These are phyloP conservation scores for Drosophila barbarae DNA, from an alignment of 2,888 invertebrate species.

Conservation along the genomic window DNA sequence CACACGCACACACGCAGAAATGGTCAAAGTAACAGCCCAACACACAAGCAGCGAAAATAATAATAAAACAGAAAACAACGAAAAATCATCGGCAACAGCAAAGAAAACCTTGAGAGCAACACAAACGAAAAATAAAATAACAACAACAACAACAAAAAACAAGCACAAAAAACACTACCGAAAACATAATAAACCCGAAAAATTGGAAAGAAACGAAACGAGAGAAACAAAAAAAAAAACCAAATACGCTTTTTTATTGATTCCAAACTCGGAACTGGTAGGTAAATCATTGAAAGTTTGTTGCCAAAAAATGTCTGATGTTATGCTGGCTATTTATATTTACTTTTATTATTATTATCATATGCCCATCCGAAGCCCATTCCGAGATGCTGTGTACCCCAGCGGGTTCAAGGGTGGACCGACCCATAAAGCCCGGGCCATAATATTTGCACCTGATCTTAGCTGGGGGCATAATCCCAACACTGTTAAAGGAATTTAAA, in stretches of 20 bases:
- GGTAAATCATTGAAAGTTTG: slow-evolving; percentile 29
- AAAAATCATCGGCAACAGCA: slow-evolving; percentile 26
- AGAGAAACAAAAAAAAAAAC: slow-evolving; percentile 7
- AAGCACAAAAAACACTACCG: background rate
- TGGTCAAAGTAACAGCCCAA: slow-evolving; percentile 5
- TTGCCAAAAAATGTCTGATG: slow-evolving; percentile 24
- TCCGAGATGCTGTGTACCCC: background rate
- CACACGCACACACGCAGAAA: background rate
- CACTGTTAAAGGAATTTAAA: slow-evolving; percentile 9
- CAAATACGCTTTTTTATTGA: slow-evolving; percentile 33
- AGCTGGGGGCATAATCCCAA: background rate
- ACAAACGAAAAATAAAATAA: slow-evolving; percentile 7
- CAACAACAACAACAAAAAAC: slow-evolving; percentile 1
- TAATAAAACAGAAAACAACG: slow-evolving; percentile 20
- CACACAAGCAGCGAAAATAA: slow-evolving; percentile 26
- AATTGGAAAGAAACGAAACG: slow-evolving; percentile 13
- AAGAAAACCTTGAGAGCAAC: slow-evolving; percentile 38
- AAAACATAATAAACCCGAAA: slow-evolving; percentile 21
- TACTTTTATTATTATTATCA: slow-evolving; percentile 25
- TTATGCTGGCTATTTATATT: slow-evolving; percentile 20
- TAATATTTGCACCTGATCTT: slow-evolving; percentile 13
- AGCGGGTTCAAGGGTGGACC: slow-evolving; percentile 25
- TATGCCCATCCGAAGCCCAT: slow-evolving; percentile 11
- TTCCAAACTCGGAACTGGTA: slow-evolving; percentile 38
- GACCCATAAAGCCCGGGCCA: slow-evolving; percentile 6